Evolutionary conservation across 1,140 invertebrate genomes (phyloP), one percentile per base, ranked within the genome.

Genomic region (Ooceraea biroi): DNA sequence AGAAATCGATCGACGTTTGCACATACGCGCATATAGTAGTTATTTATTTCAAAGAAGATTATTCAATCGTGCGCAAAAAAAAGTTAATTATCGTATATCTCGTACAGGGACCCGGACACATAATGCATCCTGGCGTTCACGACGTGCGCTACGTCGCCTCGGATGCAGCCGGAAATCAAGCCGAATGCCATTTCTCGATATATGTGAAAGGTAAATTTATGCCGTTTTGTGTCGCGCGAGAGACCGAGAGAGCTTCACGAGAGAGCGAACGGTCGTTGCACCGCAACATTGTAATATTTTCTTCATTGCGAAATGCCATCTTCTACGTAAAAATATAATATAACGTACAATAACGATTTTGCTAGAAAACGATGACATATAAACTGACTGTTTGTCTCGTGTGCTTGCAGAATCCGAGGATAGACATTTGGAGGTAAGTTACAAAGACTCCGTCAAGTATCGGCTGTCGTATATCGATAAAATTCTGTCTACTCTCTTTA

Each of bases 141-240:
- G 94, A 95, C 66, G 94, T 97, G 25, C 95, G 94, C 83, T 97
- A 96, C 89, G 94, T 96, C 73, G 96, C 95, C 50, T 95, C 95
- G 78, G 96, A 96, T 88, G 94, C 95, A 25, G 95, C 96, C 73
- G 96, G 96, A 82, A 95, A 95, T 91, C 95, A 94, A 89, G 95
- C 95, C 44, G 95, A 95, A 82, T 97, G 96, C 92, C 95, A 95
- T 89, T 96, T 97, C 92, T 95, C 95, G 10, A 94, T 97, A 78
- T 94, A 95, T 83, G 95, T 97, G 46, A 95, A 94, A 93, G 94
- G 96, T 96, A 94, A 88, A 91, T 87, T 89, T 88, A 78, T 73
- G 73, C 73, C 66, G 83, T 69, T 36, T 36, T 63, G 30, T 63
- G 48, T n/a, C 22, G 36, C 78, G 44, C 14, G 46, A 46, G 46